Base-by-base conservation (phyloP, 2,797 vertebrate genomes). In the Bradypus variegatus region DNA sequence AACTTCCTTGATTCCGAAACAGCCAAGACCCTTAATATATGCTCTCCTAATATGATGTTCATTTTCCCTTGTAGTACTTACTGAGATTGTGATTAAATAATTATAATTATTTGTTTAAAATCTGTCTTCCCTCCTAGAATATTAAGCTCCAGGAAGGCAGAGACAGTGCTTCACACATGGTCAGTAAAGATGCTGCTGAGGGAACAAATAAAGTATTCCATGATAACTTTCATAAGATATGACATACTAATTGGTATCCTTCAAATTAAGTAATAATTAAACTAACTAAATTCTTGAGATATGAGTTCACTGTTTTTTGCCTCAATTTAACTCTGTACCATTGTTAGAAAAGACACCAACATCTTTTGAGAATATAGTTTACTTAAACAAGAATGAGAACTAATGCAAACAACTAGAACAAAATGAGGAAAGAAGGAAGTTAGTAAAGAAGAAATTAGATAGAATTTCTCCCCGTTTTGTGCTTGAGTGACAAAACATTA, bases 21-120 rank as follows among this genome's bases (percentile, higher is more conserved):
- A 88, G 60, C 62, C n/a, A 90, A 62, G 27, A 23, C 21, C 55
- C 23, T 48, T 85, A 21, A 88, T 72, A 67, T 1, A 67, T 69
- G 45, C 6, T 85, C 76, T 88, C 53, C 60, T 58, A 76, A 86
- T 62, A 77, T 4, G 19, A 4, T 58, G 60, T 89, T 89, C 36
- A 60, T 5, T 69, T 78, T 19, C 77, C 38, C 19, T 92, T 18
- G 50, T 14, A 81, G 67, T n/a, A 70, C 21, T n/a, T 58, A 76
- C 0, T 76, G 16, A 72, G 14, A 87, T 87, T 86, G 60, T 79
- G 38, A 76, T 84, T 50, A 89, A 94, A 45, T 78, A 91, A 65
- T 29, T 72, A 13, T 78, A 78, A 91, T 70, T 53, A 53, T 29
- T n/a, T 87, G 41, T n/a, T 92, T 90, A 91, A 94, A 94, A 94